Evolutionary conservation across 2,888 invertebrate species (phyloP), one percentile per base, ranked within the genome.

Genomic region (Acrocyrtus sp.): DNA sequence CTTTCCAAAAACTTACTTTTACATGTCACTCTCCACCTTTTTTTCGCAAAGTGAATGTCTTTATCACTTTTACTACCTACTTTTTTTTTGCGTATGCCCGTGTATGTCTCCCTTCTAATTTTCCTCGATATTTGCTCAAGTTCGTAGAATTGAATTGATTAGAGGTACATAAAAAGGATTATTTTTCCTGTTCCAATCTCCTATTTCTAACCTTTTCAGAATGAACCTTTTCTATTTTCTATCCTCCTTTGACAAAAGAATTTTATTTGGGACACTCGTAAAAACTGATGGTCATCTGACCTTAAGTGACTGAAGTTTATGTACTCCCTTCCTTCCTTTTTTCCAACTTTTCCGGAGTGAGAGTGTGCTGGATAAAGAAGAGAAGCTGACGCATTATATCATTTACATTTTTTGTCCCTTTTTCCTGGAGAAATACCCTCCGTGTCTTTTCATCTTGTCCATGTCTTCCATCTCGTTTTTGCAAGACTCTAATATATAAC

Each of bases 201-300:
- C 34, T 34, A 8, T 34, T 12, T 12, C 34, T 12, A 34, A 34
- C 12, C 34, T 12, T 34, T 34, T 5, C 12, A 34, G 34, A 34
- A 34, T 8, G 5, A 34, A 24, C 26, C 34, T 26, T 66, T 27
- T 66, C 47, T 29, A 15, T 34, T 19, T 54, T 29, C 26, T 54
- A 22, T 29, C 22, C 48, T 10, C 19, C 26, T 34, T 10, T n/a
- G 58, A 60, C 58, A 68, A 66, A 57, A 50, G 65, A 65, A 65
- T 56, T 65, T 51, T 65, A 66, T 66, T 66, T 57, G 57, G 66
- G 51, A 66, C 66, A 48, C 67, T 68, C 67, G 67, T 68, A 68
- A 68, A 68, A 68, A 68, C 60, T 68, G 67, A 68, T 68, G 56
- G 53, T 53, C 67, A 53, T 50, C 67, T 68, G 67, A 68, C 67